These are phyloP conservation scores for Balaeniceps rex DNA, from an alignment of 2,113 vertebrate species.

Conservation along the genomic window DNA sequence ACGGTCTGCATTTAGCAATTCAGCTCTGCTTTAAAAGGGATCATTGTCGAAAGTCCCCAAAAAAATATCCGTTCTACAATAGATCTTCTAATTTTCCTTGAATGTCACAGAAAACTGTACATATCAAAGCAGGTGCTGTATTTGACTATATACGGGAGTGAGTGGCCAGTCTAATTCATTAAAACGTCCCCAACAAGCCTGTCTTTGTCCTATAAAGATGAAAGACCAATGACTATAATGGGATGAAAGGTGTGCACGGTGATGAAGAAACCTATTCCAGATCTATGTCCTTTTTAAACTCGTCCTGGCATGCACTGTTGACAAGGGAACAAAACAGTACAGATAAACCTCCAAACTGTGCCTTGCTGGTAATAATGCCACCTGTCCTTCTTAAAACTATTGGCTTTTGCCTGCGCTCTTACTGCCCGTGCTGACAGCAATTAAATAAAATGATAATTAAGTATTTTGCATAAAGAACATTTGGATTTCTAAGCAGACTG, in stretches of 20 bases:
- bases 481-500: background rate
- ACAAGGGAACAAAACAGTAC: slow-evolving; percentile 56
- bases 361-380: slow-evolving; percentile 2
- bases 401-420: background rate
- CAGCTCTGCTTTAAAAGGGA: slow-evolving; percentile 43
- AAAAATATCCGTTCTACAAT: slow-evolving; percentile 34
- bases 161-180: slow-evolving; percentile 62
- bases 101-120: slow-evolving; percentile 54
- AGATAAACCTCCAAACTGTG: slow-evolving; percentile 37
- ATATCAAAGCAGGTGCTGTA: slow-evolving; percentile 56
- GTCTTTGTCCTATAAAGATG: slow-evolving; percentile 78
- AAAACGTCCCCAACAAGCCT: slow-evolving; percentile 68
- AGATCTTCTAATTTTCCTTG: slow-evolving; percentile 65
- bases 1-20: slow-evolving; percentile 38
- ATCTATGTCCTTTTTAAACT: slow-evolving; percentile 69
- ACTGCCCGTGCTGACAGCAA: background rate
- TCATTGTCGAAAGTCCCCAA: slow-evolving; percentile 3
- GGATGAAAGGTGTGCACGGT: slow-evolving; percentile 75
- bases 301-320: slow-evolving; percentile 68
- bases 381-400: background rate
- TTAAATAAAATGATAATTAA: background rate
- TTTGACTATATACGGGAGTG: slow-evolving; percentile 27
- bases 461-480: background rate
- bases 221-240: slow-evolving; percentile 66
- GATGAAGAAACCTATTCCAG: slow-evolving; percentile 68